Base-by-base conservation (phyloP, 2,797 vertebrate genomes). In the Myoxocephalus aenaeus region DNA sequence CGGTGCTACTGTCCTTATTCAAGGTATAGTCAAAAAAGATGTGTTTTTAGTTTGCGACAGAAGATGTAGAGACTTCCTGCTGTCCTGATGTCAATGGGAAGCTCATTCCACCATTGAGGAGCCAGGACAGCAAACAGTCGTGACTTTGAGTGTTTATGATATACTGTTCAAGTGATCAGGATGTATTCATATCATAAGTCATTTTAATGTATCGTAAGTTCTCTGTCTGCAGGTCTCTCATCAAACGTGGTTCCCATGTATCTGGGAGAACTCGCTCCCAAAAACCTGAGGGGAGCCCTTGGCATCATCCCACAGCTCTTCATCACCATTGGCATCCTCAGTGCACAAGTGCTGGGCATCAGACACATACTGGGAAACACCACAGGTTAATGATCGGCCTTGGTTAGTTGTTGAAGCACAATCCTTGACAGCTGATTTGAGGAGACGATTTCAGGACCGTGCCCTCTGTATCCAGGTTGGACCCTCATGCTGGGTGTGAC, bases 221-320 rank as follows among this genome's bases (percentile, higher is more conserved):
- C 22, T 20, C n/a, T 15, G 3, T 66, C 22, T 83, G 71, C 80
- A 99, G 98, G 98, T 56, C 88, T 99, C 79, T 98, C 97, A 1
- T 99, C 98, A 87, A 99, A 92, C 0, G 97, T 99, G 65, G 97
- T 99, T 65, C 97, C 98, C 8, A 99, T 99, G 97, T 99, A 98
- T 91, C 84, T 99, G 46, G 97, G 98, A 36, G 98, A 99, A 79
- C 90, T 99, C 56, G 90, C 98, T 40, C 97, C 98, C 0, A 98
- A 93, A 88, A 98, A 97, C 86, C 91, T 98, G 75, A 90, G 98
- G 82, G 98, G 98, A 51, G 97, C 96, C 0, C 65, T 97, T 0
- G 95, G 97, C 27, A 93, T 99, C 29, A 27, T 98, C 1, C 97
- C 98, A 0, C 91, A 99, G 93, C 96, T 99, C 22, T 97, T 99